Evolutionary conservation across 2,888 invertebrate genomes (phyloP), one percentile per base, ranked within the genome.

Genomic region (Megalurothrips usitatus): DNA sequence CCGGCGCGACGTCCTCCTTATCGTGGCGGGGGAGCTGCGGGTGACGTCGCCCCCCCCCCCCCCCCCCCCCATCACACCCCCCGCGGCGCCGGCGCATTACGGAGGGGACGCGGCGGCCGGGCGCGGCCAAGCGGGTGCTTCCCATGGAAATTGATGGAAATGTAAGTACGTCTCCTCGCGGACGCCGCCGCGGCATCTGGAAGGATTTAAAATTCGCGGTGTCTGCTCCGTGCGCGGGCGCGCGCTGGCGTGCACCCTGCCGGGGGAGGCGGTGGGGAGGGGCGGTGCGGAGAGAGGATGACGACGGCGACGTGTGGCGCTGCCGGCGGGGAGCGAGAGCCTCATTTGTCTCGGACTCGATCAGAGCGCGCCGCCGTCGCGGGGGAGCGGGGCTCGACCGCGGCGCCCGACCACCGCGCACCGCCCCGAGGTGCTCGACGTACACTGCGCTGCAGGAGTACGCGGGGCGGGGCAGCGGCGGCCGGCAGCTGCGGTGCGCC

Each of bases 121-220:
- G 10, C 58, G 58, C 14, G 19, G 58, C 14, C 19, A 14, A 19
- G 58, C 19, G 26, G n/a, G 68, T 23, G 10, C 23, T 75, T 75
- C 26, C 26, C 68, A 75, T 75, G 26, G 68, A 75, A 75, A 75
- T 75, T 23, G 68, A 75, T 75, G 68, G 68, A 75, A 75, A 75
- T 75, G 68, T 58, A 58, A n/a, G n/a, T n/a, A n/a, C n/a, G n/a
- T n/a, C n/a, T n/a, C 58, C 19, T 58, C 58, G 17, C 19, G 26
- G 26, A 0, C 68, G 19, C 58, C 58, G 14, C 58, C 4, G 4
- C 19, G 58, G n/a, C 58, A 58, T 58, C 58, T 58, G 58, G 58
- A 14, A 14, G 17, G 58, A 58, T 75, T 75, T 75, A 75, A 75
- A 75, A 75, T 75, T 75, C 23, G 68, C 68, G 68, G 68, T 75